These are phyloP conservation scores for Apogon hyalosoma DNA, from an alignment of 2,797 vertebrate genomes.

Conservation along the genomic window DNA sequence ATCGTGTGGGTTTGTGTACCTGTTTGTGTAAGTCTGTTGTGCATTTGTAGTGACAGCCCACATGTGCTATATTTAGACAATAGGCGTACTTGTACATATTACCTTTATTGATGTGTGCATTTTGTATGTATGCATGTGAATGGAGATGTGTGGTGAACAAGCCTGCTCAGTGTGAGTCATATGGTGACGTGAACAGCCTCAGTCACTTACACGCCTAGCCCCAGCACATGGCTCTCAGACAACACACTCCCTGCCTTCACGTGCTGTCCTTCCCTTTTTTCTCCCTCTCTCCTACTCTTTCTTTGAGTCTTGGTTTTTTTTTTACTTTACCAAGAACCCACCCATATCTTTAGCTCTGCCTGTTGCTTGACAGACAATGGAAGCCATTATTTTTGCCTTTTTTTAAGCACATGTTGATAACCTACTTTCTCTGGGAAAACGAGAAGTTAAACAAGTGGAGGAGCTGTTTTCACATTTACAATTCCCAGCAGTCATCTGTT, in stretches of 20 bases:
- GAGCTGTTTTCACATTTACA: not conserved
- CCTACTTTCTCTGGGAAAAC: constrained; percentile 43
- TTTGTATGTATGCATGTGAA: constrained; percentile 45
- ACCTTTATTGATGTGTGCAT: constrained; percentile 31
- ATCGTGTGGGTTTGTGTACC: not conserved
- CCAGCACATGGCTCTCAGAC: constrained; percentile 78
- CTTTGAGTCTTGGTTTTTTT: constrained; percentile 15
- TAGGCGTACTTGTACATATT: not conserved
- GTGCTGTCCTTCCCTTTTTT: constrained; percentile 59
- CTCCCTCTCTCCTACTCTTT: constrained; percentile 26
- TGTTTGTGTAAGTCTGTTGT: not conserved
- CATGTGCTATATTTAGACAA: constrained; percentile 40
- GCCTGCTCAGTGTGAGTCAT: constrained; percentile 72
- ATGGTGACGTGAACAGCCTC: constrained; percentile 50
- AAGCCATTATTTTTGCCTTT: constrained; percentile 25
- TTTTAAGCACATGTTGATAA: constrained; percentile 29
- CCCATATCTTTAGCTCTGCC: constrained; percentile 46
- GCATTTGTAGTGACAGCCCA: constrained; percentile 2
- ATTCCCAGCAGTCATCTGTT: not conserved
- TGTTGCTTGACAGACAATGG: constrained; percentile 59
- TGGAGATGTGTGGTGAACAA: constrained; percentile 20
- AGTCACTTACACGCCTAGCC: constrained; percentile 66
- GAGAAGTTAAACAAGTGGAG: constrained; percentile 2
- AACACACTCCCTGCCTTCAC: constrained; percentile 79
- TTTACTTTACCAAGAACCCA: constrained; percentile 38